Evolutionary conservation across 2,797 vertebrate species (phyloP).

Genomic region (Chelidonichthys spinosus): DNA sequence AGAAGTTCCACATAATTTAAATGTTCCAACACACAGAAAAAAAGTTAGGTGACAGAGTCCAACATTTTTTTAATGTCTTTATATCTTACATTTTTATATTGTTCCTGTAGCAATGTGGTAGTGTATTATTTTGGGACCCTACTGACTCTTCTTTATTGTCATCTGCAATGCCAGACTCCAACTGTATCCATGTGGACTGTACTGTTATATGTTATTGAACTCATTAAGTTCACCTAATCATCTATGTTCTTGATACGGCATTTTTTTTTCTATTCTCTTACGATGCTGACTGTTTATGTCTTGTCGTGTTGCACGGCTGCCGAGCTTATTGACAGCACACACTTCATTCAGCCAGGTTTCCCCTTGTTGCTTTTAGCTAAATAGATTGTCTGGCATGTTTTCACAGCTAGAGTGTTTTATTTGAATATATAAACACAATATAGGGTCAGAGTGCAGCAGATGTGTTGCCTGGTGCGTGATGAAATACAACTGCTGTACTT

Average conservation of each 20-base stretch:
- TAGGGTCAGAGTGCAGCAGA: background rate
- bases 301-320: background rate
- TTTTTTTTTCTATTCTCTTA: background rate
- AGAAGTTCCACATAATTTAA: background rate
- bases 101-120: background rate
- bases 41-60: background rate
- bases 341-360: background rate
- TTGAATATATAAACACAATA: background rate
- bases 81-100: background rate
- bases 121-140: background rate
- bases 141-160: background rate
- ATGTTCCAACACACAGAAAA: background rate
- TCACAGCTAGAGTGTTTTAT: background rate
- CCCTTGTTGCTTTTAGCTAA: background rate
- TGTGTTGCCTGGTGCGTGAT: background rate
- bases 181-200: background rate
- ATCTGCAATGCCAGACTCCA: background rate
- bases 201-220: background rate
- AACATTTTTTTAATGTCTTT: background rate
- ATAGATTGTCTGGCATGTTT: constrained; percentile 11
- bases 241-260: background rate
- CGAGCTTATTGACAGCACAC: constrained; percentile 3
- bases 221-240: background rate
- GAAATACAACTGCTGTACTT: background rate
- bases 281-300: background rate